Evolutionary conservation across 2,888 invertebrate species (phyloP).

Genomic region (Macroteleia sp.): DNA sequence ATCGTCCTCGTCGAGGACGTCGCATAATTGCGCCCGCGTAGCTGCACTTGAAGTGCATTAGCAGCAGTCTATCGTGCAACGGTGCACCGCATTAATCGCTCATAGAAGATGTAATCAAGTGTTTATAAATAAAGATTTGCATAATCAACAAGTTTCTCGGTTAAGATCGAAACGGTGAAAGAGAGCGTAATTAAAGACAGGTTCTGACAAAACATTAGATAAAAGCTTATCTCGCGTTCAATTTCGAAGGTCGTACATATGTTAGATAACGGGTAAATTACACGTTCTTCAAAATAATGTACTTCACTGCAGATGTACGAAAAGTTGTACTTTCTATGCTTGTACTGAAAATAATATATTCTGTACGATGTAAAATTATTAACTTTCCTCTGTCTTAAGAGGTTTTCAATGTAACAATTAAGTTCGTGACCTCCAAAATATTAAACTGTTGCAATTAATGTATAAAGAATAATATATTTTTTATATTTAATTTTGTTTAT

Average conservation of each 20-base stretch:
- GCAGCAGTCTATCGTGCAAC: conserved; percentile 71
- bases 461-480: too few species aligned
- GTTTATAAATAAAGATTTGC: conserved; percentile 83
- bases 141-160: conserved; percentile 82
- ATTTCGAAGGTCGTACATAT: conserved; percentile 61
- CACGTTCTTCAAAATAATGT: too few species aligned
- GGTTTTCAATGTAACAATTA: too few species aligned
- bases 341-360: too few species aligned
- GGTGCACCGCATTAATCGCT: conserved; percentile 81
- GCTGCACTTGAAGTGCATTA: conserved; percentile 73
- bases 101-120: conserved; percentile 81
- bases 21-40: conserved; percentile 75
- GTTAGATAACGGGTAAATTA: conserved; percentile 61
- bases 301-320: too few species aligned
- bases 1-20: conserved; percentile 67
- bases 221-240: conserved; percentile 49
- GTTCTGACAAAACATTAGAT: conserved; percentile 50
- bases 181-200: conserved; percentile 60
- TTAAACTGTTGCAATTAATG: too few species aligned
- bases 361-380: too few species aligned
- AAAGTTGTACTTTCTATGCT: too few species aligned
- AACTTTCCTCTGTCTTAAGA: too few species aligned
- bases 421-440: too few species aligned
- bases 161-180: conserved; percentile 41
- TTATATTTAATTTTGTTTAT: too few species aligned